Base-by-base conservation (phyloP, 2,888 invertebrate genomes). In the Colostygia pectinataria region DNA sequence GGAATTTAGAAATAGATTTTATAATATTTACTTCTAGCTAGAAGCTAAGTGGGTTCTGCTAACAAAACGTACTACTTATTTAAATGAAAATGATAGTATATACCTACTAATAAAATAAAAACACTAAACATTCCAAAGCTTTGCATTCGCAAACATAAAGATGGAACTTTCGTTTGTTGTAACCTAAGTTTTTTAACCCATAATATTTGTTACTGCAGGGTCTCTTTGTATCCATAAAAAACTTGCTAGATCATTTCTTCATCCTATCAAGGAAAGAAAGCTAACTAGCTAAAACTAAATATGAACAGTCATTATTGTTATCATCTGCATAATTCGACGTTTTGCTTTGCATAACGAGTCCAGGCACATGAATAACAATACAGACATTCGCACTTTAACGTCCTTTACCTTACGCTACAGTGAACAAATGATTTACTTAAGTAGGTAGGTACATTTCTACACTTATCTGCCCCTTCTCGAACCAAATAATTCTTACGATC, bases 301-400 rank as follows among this genome's bases (percentile, higher is more conserved):
- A 74, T 71, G 59, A 71, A 66, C 67, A 65, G 65, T 68, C 68
- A 72, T 77, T 74, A 77, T 72, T 74, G 70, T 79, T 78, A 71
- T 73, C 74, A 77, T 81, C 74, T 77, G 69, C 74, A 83, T 83
- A 83, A 82, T 81, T 76, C 66, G 66, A 70, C 74, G 66, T 80
- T 79, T 73, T 68, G 68, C 67, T 81, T 79, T 76, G 75, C 80
- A 80, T 80, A 78, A 80, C 71, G 74, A 68, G 71, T 69, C 66
- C 68, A 68, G 66, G 57, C 57, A 60, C 68, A 77, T 75, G 78
- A 79, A 80, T 78, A 77, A 72, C 68, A 73, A 73, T 65, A 66
- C 59, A 63, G 65, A 68, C 67, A 74, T 70, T 74, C 63, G 63
- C 72, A 67, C 67, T 69, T 59, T 63, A 60, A 57, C 64, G 61